phyloP scores from a whole-genome alignment of 2,797 vertebrate genomes.

The Todus mexicanus region DNA sequence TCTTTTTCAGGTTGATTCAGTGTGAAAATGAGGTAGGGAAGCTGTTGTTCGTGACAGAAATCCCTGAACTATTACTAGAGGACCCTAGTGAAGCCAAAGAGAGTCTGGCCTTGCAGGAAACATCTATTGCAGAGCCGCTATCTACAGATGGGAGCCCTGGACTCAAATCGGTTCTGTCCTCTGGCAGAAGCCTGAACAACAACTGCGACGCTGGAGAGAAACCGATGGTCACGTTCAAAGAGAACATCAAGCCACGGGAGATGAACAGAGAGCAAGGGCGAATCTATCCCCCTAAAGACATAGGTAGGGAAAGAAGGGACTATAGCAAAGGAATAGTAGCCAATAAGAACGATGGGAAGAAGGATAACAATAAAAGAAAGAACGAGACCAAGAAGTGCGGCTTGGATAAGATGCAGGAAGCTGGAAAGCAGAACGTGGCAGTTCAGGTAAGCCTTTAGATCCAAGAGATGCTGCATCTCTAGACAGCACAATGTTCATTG shows the following conservation, averaged over 20 bases:
- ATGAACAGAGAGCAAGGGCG: slow-evolving; percentile 82
- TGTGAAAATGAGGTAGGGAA: slow-evolving; percentile 86
- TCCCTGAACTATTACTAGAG: slow-evolving; percentile 88
- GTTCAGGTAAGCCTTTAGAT: slow-evolving; percentile 80
- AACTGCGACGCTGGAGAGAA: slow-evolving; percentile 85
- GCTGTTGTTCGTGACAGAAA: slow-evolving; percentile 90
- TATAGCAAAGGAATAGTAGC: slow-evolving; percentile 79
- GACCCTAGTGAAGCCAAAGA: slow-evolving; percentile 88
- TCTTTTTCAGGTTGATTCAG: slow-evolving; percentile 85
- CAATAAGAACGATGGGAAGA: slow-evolving; percentile 85
- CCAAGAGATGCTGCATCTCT: not conserved
- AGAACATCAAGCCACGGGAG: slow-evolving; percentile 95
- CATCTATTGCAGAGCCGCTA: slow-evolving; percentile 80
- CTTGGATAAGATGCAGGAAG: slow-evolving; percentile 82
- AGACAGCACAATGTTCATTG: not conserved
- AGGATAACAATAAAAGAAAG: slow-evolving; percentile 90
- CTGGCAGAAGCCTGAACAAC: slow-evolving; percentile 84
- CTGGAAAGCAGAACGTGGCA: slow-evolving; percentile 82
- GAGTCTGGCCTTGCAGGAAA: slow-evolving; percentile 86
- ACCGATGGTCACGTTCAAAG: slow-evolving; percentile 94
- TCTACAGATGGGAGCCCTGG: slow-evolving; percentile 79
- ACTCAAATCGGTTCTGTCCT: slow-evolving; percentile 91
- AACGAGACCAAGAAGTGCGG: slow-evolving; percentile 85
- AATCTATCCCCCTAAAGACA: slow-evolving; percentile 81
- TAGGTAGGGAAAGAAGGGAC: slow-evolving; percentile 81